Evolutionary conservation across 2,797 vertebrate genomes (phyloP).

Genomic region (Hypotaenidia philippensis): DNA sequence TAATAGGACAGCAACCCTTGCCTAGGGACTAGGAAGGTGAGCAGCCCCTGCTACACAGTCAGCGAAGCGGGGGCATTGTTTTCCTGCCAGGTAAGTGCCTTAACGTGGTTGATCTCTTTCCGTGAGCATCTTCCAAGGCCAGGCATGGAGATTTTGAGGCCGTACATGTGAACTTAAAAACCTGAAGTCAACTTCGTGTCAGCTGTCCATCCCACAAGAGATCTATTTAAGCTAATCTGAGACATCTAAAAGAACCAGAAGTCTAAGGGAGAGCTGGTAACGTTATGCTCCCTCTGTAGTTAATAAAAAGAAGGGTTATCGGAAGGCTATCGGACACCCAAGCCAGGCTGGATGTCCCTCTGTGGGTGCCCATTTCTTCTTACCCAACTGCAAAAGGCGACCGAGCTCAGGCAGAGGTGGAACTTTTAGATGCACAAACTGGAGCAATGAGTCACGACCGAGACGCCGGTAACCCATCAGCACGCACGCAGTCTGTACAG

Average conservation of each 20-base stretch:
- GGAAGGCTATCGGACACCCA: not conserved
- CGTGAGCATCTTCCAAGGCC: not conserved
- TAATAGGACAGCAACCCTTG: not conserved
- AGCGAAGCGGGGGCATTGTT: accelerated
- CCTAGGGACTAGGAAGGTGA: not conserved
- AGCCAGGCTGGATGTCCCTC: not conserved
- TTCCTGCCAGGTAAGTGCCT: not conserved
- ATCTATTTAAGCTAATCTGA: not conserved
- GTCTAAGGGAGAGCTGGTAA: not conserved
- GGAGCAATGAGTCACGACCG: not conserved
- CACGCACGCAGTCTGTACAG: not conserved
- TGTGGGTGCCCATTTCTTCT: not conserved
- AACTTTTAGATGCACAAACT: not conserved
- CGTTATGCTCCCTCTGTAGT: not conserved
- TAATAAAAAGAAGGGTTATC: not conserved
- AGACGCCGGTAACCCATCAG: not conserved
- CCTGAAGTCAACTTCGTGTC: not conserved
- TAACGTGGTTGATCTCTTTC: not conserved
- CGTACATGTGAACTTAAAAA: not conserved
- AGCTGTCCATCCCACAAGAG: not conserved
- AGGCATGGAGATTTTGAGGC: not conserved
- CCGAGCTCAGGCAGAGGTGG: not conserved
- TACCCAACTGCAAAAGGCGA: not conserved
- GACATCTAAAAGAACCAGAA: not conserved
- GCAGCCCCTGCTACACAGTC: not conserved